phyloP scores from a whole-genome alignment of 1,140 invertebrate genomes.

The Ostrea edulis region DNA sequence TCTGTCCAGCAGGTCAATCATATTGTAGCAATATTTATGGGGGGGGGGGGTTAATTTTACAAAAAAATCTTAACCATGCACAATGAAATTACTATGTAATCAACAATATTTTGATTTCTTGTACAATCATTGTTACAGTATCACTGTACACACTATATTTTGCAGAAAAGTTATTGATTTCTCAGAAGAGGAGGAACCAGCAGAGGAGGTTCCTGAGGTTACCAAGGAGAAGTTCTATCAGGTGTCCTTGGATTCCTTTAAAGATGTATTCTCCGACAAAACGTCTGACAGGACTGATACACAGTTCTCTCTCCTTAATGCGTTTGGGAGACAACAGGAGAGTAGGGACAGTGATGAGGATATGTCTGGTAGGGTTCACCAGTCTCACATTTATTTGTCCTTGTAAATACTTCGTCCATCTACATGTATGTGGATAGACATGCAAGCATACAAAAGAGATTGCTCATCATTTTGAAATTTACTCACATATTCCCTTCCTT shows the following conservation, averaged over 20 bases:
- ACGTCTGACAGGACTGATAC: background rate
- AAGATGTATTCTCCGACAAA: conserved; percentile 49
- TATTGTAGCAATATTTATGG: no score
- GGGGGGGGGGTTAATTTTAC: no score
- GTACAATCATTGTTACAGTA: no score
- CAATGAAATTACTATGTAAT: no score
- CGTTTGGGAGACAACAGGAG: conserved; percentile 22
- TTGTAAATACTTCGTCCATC: no score
- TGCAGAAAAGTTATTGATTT: background rate
- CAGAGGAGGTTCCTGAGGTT: conserved; percentile 57
- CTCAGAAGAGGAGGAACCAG: conserved; percentile 21
- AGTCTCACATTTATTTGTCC: background rate
- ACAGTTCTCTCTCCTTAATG: conserved; percentile 1
- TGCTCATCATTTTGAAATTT: no score
- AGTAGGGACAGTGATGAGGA: conserved; percentile 12
- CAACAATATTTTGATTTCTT: no score
- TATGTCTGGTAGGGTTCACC: background rate
- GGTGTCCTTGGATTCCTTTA: conserved; percentile 55
- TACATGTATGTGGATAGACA: no score
- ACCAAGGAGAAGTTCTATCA: conserved; percentile 64
- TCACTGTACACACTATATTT: background rate
- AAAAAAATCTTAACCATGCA: no score
- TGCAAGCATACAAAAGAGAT: no score
- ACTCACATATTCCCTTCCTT: no score
- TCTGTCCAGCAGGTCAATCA: no score